Percentiles rank a stretch among this genome's conserved stretches.
Conservation (phyloP, 2,888 invertebrate genomes). For the Augiades crinisus region DNA sequence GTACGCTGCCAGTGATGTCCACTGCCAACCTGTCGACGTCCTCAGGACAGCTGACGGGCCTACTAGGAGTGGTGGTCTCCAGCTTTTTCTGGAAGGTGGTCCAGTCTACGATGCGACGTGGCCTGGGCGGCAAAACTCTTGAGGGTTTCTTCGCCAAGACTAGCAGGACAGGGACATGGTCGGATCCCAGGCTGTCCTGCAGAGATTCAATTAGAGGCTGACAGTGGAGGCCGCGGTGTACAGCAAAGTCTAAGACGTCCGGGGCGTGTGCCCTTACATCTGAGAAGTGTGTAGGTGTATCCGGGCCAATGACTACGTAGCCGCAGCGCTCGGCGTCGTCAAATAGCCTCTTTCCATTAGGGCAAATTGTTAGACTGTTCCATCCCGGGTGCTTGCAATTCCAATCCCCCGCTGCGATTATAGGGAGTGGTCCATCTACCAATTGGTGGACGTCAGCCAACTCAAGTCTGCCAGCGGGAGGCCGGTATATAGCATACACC, state of each 20-base stretch:
- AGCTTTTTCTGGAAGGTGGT: neutral
- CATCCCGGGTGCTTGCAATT: constrained; percentile 29
- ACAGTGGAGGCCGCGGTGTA: constrained; percentile 7
- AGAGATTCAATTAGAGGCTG: neutral
- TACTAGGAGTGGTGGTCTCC: constrained; percentile 16
- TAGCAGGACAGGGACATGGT: constrained; percentile 21
- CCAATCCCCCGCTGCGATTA: constrained; percentile 21
- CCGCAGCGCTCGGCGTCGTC: constrained; percentile 17
- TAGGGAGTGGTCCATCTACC: neutral
- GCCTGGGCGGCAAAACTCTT: neutral
- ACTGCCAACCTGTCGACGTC: constrained; percentile 12
- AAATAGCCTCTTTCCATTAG: constrained; percentile 11
- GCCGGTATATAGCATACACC: constrained; percentile 25
- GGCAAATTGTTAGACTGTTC: constrained; percentile 15
- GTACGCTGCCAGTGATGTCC: constrained; percentile 6
- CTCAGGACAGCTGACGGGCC: neutral
- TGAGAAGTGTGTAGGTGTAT: constrained; percentile 25
- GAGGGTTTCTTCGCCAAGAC: constrained; percentile 9
- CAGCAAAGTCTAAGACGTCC: constrained; percentile 24
- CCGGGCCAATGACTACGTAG: constrained; percentile 24
- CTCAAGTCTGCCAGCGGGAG: neutral
- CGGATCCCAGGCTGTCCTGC: constrained; percentile 15
- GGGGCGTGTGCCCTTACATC: neutral
- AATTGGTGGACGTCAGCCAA: neutral
- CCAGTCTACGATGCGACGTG: constrained; percentile 2